These are phyloP conservation scores for Alentia gelatinosa DNA, from an alignment of 2,888 invertebrate genomes.

Conservation along the genomic window DNA sequence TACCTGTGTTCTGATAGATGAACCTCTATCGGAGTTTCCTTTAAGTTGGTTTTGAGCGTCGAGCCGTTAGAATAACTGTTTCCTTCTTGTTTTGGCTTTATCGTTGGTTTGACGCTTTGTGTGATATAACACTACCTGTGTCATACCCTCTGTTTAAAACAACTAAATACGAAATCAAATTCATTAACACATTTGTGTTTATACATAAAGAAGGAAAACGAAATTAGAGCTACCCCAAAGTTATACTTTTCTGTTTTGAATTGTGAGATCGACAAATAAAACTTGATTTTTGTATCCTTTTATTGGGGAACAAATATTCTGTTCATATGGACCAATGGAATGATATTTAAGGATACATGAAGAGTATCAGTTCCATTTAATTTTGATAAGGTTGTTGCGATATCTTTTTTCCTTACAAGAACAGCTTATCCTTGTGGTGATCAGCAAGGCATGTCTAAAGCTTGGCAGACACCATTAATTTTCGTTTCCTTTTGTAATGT, in stretches of 20 bases:
- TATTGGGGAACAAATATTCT: too few species aligned
- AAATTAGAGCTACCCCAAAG: background rate
- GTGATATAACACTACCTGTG: background rate
- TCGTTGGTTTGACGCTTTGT: too few species aligned
- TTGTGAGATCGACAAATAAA: too few species aligned
- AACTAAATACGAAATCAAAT: background rate
- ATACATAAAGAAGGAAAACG: background rate
- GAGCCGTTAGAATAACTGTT: background rate
- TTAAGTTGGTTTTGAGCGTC: background rate
- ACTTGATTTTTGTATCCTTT: too few species aligned
- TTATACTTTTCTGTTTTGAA: background rate
- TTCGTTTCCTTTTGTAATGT: background rate
- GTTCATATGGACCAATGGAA: too few species aligned
- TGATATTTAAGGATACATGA: too few species aligned
- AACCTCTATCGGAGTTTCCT: background rate
- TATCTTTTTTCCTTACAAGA: background rate
- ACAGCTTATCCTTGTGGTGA: background rate
- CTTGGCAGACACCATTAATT: background rate
- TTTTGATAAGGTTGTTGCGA: too few species aligned
- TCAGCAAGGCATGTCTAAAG: constrained; percentile 35
- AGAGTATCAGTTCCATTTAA: too few species aligned
- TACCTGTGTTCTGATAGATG: background rate
- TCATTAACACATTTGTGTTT: background rate
- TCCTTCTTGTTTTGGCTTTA: background rate
- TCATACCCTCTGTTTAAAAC: background rate